phyloP scores from a whole-genome alignment of 2,113 vertebrate species.

The Burhinus bistriatus region DNA sequence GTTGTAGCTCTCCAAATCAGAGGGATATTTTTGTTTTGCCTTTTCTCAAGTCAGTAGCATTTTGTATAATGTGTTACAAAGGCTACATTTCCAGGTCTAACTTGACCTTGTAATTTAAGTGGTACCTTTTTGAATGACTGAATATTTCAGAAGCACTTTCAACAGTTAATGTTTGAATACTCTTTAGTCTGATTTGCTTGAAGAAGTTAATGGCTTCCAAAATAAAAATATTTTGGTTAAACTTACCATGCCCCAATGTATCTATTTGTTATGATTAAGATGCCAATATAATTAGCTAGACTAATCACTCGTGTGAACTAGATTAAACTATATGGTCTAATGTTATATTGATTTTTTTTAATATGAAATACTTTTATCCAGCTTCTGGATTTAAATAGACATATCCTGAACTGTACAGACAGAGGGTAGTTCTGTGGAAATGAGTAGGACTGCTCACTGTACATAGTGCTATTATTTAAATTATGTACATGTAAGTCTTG shows the following conservation, averaged over 20 bases:
- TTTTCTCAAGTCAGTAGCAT: not conserved
- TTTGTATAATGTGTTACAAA: not conserved
- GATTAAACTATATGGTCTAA: not conserved
- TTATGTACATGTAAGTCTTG: not conserved
- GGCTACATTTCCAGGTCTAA: not conserved
- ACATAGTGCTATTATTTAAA: not conserved
- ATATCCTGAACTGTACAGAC: not conserved
- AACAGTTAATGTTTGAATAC: not conserved
- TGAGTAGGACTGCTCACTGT: not conserved
- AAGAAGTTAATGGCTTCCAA: not conserved
- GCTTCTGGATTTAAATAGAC: not conserved
- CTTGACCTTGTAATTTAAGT: constrained; percentile 28
- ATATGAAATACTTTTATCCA: not conserved
- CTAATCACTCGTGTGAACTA: not conserved
- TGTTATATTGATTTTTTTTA: not conserved
- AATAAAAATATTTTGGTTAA: not conserved
- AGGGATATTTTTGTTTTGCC: not conserved
- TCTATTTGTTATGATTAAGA: not conserved
- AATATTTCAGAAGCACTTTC: constrained; percentile 21
- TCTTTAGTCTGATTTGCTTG: not conserved
- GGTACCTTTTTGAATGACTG: not conserved
- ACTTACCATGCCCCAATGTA: not conserved
- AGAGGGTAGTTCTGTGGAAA: not conserved
- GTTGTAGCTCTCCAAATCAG: not conserved
- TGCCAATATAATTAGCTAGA: not conserved